phyloP scores from a whole-genome alignment of 2,797 vertebrate genomes.

The Passerculus sandwichensis region DNA sequence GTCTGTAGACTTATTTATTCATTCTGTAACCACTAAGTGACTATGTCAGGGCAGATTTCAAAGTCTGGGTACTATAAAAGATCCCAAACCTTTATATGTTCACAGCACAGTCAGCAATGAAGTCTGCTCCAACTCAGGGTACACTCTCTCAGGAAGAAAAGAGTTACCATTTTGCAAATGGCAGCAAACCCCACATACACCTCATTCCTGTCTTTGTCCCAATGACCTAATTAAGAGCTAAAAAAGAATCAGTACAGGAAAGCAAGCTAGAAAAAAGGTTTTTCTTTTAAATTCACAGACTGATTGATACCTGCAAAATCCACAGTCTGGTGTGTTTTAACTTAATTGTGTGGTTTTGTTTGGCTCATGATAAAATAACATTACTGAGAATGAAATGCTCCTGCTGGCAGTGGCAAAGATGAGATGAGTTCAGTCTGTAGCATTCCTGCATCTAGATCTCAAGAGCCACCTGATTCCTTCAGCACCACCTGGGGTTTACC shows the following conservation, averaged over 20 bases:
- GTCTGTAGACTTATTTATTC: neutral
- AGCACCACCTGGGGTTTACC: neutral
- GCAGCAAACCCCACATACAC: neutral
- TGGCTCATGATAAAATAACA: neutral
- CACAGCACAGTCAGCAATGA: neutral
- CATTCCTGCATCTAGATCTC: neutral
- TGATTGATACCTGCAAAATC: neutral
- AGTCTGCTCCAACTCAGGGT: neutral
- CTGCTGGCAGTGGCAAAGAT: neutral
- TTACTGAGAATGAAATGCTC: neutral
- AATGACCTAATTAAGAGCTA: neutral
- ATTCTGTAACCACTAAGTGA: neutral
- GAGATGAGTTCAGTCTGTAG: neutral
- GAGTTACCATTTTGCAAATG: neutral
- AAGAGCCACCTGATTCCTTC: neutral
- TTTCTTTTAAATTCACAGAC: slow-evolving; percentile 12
- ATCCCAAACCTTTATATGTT: neutral
- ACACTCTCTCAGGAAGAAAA: neutral
- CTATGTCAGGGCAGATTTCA: neutral
- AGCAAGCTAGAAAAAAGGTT: neutral
- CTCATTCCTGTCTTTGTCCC: neutral
- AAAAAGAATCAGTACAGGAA: neutral
- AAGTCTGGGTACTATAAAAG: neutral
- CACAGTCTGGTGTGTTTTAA: neutral
- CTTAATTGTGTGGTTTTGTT: neutral